These are phyloP conservation scores for Rhabdomys pumilio DNA, from an alignment of 2,797 vertebrate genomes.

Conservation along the genomic window DNA sequence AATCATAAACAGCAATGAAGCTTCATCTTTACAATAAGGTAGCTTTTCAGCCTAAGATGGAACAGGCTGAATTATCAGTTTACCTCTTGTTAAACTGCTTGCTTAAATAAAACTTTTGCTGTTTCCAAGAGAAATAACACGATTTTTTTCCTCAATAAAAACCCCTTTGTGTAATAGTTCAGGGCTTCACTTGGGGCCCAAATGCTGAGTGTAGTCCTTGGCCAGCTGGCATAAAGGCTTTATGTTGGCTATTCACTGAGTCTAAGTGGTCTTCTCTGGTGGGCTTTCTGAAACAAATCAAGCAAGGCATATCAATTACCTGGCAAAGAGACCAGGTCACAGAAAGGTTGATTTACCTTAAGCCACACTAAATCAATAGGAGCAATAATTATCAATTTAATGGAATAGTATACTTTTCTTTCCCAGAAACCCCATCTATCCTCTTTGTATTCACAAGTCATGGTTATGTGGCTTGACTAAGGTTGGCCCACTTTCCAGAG, in stretches of 20 bases:
- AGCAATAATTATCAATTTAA: not conserved
- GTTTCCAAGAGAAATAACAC: not conserved
- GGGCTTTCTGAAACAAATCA: not conserved
- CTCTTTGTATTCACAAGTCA: not conserved
- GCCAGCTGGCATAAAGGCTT: not conserved
- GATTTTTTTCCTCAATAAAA: not conserved
- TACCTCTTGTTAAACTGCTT: not conserved
- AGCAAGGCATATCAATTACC: not conserved
- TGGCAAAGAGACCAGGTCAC: not conserved
- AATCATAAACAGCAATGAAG: not conserved
- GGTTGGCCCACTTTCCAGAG: not conserved
- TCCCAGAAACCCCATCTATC: not conserved
- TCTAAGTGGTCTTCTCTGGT: not conserved
- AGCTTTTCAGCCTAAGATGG: not conserved
- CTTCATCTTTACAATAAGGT: not conserved
- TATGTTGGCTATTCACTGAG: not conserved
- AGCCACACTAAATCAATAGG: not conserved
- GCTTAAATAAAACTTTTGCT: not conserved
- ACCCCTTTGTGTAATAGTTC: not conserved
- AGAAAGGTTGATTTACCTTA: not conserved
- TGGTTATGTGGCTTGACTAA: not conserved
- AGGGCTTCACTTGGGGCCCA: not conserved
- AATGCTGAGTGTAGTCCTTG: not conserved
- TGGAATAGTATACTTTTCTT: not conserved
- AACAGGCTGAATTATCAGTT: not conserved